These are phyloP conservation scores for Gorsachius magnificus DNA, from an alignment of 2,797 vertebrate species.

Conservation along the genomic window DNA sequence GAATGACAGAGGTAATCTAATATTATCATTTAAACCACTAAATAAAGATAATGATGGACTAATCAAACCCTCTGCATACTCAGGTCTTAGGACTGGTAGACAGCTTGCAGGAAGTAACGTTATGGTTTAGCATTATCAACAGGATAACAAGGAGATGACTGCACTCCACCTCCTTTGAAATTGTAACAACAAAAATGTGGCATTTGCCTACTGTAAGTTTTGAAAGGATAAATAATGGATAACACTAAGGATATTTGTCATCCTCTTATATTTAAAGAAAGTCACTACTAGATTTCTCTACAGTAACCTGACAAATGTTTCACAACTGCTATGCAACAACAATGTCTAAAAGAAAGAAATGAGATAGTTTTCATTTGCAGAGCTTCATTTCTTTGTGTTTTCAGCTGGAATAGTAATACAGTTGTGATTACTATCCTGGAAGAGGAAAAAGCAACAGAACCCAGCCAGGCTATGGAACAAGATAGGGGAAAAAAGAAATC, in stretches of 20 bases:
- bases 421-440: neutral
- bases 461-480: neutral
- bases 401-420: neutral
- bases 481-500: neutral
- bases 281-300: neutral
- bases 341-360: neutral
- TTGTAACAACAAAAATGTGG: neutral
- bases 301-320: neutral
- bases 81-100: neutral
- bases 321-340: neutral
- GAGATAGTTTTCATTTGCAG: neutral
- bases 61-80: neutral
- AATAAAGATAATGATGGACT: slow-evolving; percentile 20
- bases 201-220: neutral
- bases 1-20: slow-evolving; percentile 25
- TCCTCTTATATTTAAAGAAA: neutral
- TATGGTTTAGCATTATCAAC: neutral
- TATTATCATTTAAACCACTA: slow-evolving; percentile 50
- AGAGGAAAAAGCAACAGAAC: neutral
- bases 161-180: neutral
- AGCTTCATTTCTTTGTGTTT: neutral
- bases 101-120: neutral
- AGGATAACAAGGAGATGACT: neutral
- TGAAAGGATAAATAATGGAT: slow-evolving; percentile 7
- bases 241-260: neutral